Percentiles rank a stretch among this genome's conserved stretches.
phyloP scores from a whole-genome alignment of 1,140 invertebrate species.

The Sipha flava region DNA sequence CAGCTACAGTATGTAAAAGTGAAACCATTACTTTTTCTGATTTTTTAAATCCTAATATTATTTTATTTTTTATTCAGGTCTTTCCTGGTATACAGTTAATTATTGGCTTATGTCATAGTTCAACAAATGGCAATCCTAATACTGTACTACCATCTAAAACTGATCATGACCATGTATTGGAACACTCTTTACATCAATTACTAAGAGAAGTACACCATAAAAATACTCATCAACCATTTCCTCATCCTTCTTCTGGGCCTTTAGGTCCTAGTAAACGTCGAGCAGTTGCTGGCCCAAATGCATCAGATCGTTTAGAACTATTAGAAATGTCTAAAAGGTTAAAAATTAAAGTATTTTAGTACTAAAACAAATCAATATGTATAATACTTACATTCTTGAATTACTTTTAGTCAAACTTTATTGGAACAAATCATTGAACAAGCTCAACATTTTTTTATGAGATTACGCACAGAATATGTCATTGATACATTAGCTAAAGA shows the following conservation, averaged over 20 bases:
- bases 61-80: conserved; percentile 49
- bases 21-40: conserved; percentile 11
- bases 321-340: conserved; percentile 73
- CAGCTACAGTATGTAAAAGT: conserved; percentile 66
- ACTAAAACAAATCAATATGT: neutral
- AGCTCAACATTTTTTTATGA: conserved; percentile 88
- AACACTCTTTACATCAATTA: conserved; percentile 91
- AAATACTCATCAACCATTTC: conserved; percentile 86
- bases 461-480: conserved; percentile 80
- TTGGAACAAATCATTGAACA: conserved; percentile 95
- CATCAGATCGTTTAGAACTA: conserved; percentile 75
- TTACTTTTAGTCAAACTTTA: conserved; percentile 57
- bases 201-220: conserved; percentile 83
- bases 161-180: conserved; percentile 90
- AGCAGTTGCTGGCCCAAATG: conserved; percentile 80
- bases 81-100: conserved; percentile 85
- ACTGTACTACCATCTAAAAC: conserved; percentile 48
- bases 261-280: conserved; percentile 82
- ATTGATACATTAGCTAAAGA: conserved; percentile 88
- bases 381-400: neutral
- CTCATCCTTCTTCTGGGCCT: conserved; percentile 85
- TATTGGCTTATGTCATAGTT: conserved; percentile 70
- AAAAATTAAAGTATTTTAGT: neutral
- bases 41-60: neutral
- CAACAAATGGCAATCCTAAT: conserved; percentile 50